Evolutionary conservation across 2,113 vertebrate genomes (phyloP).

Genomic region (Turnix velox): DNA sequence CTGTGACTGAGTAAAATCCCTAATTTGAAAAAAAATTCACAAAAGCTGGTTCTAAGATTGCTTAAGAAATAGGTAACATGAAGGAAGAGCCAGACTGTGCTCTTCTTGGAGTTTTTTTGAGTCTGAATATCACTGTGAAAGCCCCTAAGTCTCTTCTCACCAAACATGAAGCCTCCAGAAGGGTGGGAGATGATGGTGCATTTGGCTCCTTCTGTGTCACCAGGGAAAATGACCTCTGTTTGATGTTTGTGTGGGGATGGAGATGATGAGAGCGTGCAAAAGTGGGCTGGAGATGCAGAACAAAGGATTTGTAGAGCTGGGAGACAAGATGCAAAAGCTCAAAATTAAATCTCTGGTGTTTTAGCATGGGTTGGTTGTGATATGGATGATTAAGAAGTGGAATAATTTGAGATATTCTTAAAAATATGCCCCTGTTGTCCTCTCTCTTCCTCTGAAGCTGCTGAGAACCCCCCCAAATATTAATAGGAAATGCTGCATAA

Average conservation of each 20-base stretch:
- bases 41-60: not conserved
- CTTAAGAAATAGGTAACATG: not conserved
- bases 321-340: not conserved
- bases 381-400: not conserved
- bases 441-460: not conserved
- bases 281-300: not conserved
- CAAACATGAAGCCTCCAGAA: not conserved
- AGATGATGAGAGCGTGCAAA: not conserved
- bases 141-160: not conserved
- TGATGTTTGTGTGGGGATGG: fast-evolving
- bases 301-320: not conserved
- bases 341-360: not conserved
- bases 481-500: not conserved
- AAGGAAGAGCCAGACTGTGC: not conserved
- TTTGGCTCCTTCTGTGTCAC: not conserved
- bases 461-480: not conserved
- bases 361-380: not conserved
- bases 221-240: fast-evolving
- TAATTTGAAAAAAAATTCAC: too few species aligned
- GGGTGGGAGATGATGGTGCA: not conserved
- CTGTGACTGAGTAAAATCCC: too few species aligned
- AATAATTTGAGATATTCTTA: not conserved
- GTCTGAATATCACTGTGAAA: fast-evolving
- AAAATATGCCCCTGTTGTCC: not conserved
- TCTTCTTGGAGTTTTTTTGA: not conserved